Percentiles rank a stretch among this genome's conserved stretches.
Conservation (phyloP, 2,888 invertebrate genomes). For the Tryphoninae sp. region DNA sequence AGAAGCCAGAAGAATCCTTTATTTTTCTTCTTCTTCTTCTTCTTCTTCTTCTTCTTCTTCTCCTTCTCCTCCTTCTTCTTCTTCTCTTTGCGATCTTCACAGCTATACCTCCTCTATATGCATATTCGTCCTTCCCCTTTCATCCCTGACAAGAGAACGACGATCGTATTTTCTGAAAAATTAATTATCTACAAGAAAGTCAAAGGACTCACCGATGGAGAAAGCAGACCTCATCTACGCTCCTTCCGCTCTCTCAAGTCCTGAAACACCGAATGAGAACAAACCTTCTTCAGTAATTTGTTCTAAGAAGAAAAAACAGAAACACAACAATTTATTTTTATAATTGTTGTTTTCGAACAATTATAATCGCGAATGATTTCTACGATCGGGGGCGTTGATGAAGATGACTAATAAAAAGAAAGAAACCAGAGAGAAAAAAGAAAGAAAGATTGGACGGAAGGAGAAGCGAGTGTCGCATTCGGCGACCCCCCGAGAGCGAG, state of each 20-base stretch:
- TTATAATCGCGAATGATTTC: slow-evolving; percentile 10
- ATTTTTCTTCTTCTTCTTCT: slow-evolving; percentile 41
- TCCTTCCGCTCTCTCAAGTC: slow-evolving; percentile 72
- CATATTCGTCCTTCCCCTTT: slow-evolving; percentile 3
- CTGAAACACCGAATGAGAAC: slow-evolving; percentile 70
- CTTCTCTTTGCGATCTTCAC: not conserved
- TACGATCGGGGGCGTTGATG: slow-evolving; percentile 14
- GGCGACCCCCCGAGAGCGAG: slow-evolving; percentile 55
- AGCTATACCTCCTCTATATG: slow-evolving; percentile 9
- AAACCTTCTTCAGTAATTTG: not conserved
- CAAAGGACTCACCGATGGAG: slow-evolving; percentile 72
- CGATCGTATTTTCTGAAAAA: slow-evolving; percentile 18
- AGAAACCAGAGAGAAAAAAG: slow-evolving; percentile 6
- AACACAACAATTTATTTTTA: not conserved
- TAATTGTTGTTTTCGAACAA: not conserved
- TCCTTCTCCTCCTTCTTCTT: slow-evolving; percentile 52
- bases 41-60: slow-evolving; percentile 43
- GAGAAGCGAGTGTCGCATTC: slow-evolving; percentile 51
- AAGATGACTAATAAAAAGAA: slow-evolving; percentile 13
- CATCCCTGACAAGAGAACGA: not conserved
- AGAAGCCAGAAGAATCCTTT: slow-evolving; percentile 14
- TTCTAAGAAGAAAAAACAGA: not conserved
- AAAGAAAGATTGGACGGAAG: slow-evolving; percentile 25
- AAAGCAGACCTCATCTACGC: slow-evolving; percentile 78
- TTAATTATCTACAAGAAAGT: not conserved